A percentile compares a stretch with the other conserved stretches of the same genome.
Evolutionary conservation across 2,888 invertebrate genomes (phyloP).

Genomic region (Patella depressa): DNA sequence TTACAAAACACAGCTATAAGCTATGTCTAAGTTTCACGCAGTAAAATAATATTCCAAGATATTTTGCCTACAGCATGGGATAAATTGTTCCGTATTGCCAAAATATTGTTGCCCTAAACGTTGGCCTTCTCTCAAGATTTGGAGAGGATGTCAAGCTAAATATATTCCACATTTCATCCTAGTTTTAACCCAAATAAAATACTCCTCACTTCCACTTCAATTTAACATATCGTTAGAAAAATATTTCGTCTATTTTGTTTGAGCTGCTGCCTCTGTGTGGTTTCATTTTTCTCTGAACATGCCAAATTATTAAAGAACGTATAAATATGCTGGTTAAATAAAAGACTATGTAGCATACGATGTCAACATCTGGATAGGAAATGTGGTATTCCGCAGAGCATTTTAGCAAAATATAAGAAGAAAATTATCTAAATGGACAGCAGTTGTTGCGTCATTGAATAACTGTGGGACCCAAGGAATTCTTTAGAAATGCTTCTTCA

Average conservation of each 20-base stretch:
- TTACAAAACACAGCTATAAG: conserved; percentile 4
- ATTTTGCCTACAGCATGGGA: not conserved
- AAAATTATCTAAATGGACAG: not conserved
- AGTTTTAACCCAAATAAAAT: no score
- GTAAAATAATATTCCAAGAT: not conserved
- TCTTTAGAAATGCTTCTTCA: not conserved
- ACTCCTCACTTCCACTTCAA: not conserved
- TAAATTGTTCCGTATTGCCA: not conserved
- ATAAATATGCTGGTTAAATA: no score
- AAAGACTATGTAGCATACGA: no score
- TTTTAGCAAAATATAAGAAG: no score
- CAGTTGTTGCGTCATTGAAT: not conserved
- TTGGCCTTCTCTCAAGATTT: not conserved
- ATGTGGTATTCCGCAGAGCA: no score
- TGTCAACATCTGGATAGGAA: no score
- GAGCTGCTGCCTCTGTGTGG: not conserved
- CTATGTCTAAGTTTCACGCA: not conserved
- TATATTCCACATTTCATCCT: no score
- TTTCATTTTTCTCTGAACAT: not conserved
- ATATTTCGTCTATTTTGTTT: not conserved
- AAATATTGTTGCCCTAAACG: not conserved
- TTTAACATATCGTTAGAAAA: not conserved
- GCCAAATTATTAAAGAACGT: not conserved
- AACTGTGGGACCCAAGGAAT: not conserved
- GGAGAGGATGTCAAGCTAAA: no score